phyloP scores from a whole-genome alignment of 2,113 vertebrate genomes.

The Callospermophilus lateralis region DNA sequence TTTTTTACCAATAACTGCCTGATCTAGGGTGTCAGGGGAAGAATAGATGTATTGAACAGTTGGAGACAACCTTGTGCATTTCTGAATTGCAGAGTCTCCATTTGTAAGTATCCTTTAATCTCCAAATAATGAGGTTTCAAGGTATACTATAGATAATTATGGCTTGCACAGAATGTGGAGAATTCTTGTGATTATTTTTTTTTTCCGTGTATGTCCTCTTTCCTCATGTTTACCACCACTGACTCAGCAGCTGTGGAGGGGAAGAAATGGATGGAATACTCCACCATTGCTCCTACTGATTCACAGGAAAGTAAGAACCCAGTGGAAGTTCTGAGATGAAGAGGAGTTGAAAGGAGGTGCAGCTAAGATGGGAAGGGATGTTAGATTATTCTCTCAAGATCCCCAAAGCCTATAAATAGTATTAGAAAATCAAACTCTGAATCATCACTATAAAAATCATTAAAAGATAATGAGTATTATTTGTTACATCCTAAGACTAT shows the following conservation, averaged over 20 bases:
- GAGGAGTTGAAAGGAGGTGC: fast-evolving
- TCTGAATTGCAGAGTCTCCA: not conserved
- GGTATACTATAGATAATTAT: not conserved
- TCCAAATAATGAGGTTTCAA: not conserved
- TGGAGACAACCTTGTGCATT: not conserved
- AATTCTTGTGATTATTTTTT: not conserved
- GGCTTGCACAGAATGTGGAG: not conserved
- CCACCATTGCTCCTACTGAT: not conserved
- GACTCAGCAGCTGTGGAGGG: not conserved
- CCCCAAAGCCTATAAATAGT: not conserved
- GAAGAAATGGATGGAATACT: not conserved
- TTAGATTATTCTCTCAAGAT: not conserved
- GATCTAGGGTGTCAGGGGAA: not conserved
- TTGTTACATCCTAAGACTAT: not conserved
- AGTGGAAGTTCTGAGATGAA: not conserved
- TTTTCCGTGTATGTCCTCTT: conserved; percentile 30
- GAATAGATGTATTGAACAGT: not conserved
- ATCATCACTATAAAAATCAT: not conserved
- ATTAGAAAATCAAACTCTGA: not conserved
- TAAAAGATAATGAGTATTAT: not conserved
- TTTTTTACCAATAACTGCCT: not conserved
- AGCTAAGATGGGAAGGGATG: not conserved
- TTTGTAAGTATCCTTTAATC: not conserved
- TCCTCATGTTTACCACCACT: not conserved
- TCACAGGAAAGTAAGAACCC: not conserved